Conservation (phyloP, 2,888 invertebrate species). For the Sarcophaga carnaria region DNA sequence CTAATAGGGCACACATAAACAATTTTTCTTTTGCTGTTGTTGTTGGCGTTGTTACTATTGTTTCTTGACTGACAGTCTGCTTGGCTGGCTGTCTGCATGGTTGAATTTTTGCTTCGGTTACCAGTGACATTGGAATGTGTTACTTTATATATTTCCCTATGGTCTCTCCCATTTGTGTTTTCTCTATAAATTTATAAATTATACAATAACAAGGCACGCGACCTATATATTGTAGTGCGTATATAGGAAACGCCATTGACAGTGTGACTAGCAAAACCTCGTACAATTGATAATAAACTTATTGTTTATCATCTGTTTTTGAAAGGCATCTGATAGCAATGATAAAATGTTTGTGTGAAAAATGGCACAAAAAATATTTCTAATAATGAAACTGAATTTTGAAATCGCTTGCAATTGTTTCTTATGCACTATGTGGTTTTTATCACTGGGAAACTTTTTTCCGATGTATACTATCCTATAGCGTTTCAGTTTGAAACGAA, state of each 20-base stretch:
- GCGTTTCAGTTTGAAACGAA: too few species aligned
- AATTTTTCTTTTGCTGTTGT: constrained; percentile 6
- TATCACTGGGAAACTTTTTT: too few species aligned
- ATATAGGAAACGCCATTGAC: constrained; percentile 9
- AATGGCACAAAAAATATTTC: too few species aligned
- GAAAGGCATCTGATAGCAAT: too few species aligned
- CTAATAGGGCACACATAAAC: constrained; percentile 25
- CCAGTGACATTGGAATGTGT: constrained; percentile 56
- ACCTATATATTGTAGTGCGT: constrained; percentile 16
- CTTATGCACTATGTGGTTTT: too few species aligned
- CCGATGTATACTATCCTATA: too few species aligned
- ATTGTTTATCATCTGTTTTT: too few species aligned
- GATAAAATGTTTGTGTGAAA: too few species aligned
- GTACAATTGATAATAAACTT: neutral
- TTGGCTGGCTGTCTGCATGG: constrained; percentile 26
- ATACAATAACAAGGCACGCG: constrained; percentile 60
- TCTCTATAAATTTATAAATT: constrained; percentile 61
- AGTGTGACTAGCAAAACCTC: constrained; percentile 11
- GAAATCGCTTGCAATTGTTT: too few species aligned
- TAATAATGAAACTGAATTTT: too few species aligned
- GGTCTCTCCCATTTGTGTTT: constrained; percentile 16
- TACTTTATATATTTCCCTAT: constrained; percentile 43
- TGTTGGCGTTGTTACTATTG: constrained; percentile 1
- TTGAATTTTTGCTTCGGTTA: constrained; percentile 8
- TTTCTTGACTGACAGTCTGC: constrained; percentile 22